Evolutionary conservation across 92 coral and sea anemone species (phyloP).

Genomic region (Paramuricea clavata): DNA sequence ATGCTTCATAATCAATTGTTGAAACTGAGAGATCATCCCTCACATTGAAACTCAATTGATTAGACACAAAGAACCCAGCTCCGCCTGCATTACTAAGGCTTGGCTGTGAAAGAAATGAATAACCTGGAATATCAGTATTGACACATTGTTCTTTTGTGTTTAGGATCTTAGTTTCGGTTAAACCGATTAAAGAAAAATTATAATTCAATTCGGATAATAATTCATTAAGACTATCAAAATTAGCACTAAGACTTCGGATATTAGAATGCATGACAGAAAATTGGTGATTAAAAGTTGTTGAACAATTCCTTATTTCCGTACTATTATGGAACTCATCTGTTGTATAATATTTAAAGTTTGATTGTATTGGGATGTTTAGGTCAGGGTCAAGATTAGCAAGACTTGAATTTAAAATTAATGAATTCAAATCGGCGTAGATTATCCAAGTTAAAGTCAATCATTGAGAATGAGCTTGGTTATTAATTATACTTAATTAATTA

Average conservation of each 20-base stretch:
- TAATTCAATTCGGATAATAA: conserved; percentile 38
- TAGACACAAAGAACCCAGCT: too few relatives aligned
- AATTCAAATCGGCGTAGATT: too few relatives aligned
- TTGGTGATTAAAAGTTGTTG: not conserved
- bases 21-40: conserved; percentile 3
- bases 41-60: conserved; percentile 2
- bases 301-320: too few relatives aligned
- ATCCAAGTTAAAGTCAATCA: too few relatives aligned
- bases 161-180: conserved; percentile 53
- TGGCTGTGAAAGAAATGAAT: conserved; percentile 48
- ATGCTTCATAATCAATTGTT: too few relatives aligned
- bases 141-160: not conserved
- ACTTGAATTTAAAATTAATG: too few relatives aligned
- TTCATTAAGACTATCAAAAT: conserved; percentile 49
- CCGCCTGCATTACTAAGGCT: conserved; percentile 50
- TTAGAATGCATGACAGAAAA: conserved; percentile 54
- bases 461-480: too few relatives aligned
- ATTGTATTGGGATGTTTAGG: too few relatives aligned
- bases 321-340: too few relatives aligned
- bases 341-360: too few relatives aligned
- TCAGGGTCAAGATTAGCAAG: too few relatives aligned
- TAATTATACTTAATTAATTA: too few relatives aligned
- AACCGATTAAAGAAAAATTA: conserved; percentile 54
- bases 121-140: conserved; percentile 53
- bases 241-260: conserved; percentile 62